Conservation (phyloP, 2,797 vertebrate species). For the Falco biarmicus region DNA sequence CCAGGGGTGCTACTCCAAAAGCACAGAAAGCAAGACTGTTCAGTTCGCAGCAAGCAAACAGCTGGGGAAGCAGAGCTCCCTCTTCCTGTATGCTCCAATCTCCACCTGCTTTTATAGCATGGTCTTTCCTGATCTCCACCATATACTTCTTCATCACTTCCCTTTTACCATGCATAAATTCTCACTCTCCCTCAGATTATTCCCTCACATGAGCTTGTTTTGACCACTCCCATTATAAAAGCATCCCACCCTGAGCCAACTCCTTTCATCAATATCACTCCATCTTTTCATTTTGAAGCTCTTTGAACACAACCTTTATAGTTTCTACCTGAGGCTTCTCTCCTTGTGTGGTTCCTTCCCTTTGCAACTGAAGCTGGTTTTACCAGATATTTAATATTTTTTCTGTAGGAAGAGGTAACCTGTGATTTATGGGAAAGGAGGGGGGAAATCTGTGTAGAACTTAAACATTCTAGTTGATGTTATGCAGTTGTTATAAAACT, state of each 20-base stretch:
- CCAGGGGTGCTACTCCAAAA: background rate
- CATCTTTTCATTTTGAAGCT: background rate
- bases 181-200: background rate
- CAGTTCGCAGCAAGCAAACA: background rate
- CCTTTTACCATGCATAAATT: background rate
- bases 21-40: background rate
- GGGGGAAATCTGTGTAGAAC: background rate
- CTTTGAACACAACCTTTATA: background rate
- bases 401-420: background rate
- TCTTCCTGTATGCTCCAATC: background rate
- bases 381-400: background rate
- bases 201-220: background rate
- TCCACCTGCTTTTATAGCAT: constrained; percentile 8
- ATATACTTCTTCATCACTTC: background rate
- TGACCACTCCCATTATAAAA: constrained; percentile 22
- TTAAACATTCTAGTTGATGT: background rate
- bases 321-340: background rate
- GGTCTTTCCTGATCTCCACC: background rate
- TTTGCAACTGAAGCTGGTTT: background rate
- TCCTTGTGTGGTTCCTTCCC: background rate
- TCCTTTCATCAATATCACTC: background rate
- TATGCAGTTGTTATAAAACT: background rate
- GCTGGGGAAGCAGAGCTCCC: background rate
- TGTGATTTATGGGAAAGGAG: background rate
- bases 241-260: background rate